Evolutionary conservation across 1,140 invertebrate species (phyloP).

Genomic region (Caenorhabditis tropicalis): DNA sequence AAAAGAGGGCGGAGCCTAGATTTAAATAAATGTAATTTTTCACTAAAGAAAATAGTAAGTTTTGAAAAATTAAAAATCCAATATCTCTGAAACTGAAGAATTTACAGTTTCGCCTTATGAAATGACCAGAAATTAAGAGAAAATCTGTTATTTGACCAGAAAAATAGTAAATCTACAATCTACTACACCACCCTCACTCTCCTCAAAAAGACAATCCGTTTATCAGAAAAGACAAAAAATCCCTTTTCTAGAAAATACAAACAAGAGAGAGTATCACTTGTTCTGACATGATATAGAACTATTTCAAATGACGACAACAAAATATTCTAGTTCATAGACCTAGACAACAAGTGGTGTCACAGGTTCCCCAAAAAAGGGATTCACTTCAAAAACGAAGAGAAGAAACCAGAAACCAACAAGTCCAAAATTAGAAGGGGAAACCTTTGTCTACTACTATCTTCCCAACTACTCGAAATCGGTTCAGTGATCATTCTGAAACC

Average conservation of each 20-base stretch:
- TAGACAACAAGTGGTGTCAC: slow-evolving; percentile 30
- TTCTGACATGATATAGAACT: background rate
- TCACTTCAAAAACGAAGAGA: background rate
- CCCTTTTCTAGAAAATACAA: background rate
- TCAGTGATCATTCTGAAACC: slow-evolving; percentile 17
- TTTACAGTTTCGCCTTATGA: too few relatives aligned
- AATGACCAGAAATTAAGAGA: too few relatives aligned
- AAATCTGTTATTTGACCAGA: too few relatives aligned
- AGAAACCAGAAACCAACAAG: slow-evolving; percentile 35
- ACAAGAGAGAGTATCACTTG: background rate
- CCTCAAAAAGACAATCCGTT: background rate
- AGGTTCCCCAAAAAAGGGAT: background rate
- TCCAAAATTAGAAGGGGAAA: slow-evolving; percentile 32
- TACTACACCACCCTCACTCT: too few relatives aligned
- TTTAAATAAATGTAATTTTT: too few relatives aligned
- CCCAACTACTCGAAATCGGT: background rate
- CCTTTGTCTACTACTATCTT: background rate
- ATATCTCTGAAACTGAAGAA: too few relatives aligned
- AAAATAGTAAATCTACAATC: too few relatives aligned
- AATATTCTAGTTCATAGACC: background rate
- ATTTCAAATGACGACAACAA: background rate
- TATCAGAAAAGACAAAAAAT: background rate
- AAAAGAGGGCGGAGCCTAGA: too few relatives aligned
- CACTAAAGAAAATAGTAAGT: too few relatives aligned
- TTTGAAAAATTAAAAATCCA: too few relatives aligned